Conservation (phyloP, 2,888 invertebrate genomes). For the Nemurella pictetii region DNA sequence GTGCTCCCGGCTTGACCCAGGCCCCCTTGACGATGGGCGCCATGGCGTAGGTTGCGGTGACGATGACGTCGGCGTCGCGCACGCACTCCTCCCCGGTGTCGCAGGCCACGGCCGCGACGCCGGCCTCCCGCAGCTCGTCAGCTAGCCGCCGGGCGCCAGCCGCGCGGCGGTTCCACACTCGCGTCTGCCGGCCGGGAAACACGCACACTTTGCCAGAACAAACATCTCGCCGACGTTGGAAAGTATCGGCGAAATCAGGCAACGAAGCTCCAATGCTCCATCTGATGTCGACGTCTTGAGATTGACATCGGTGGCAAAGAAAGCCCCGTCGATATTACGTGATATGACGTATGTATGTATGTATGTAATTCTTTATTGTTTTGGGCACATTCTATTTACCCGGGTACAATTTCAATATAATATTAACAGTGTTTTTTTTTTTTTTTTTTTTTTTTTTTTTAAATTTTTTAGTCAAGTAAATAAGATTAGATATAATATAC, state of each 20-base stretch:
- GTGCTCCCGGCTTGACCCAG: constrained; percentile 60
- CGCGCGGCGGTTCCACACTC: constrained; percentile 59
- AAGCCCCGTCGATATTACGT: no score
- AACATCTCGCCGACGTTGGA: no score
- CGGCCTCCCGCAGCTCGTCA: constrained; percentile 46
- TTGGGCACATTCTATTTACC: no score
- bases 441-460: no score
- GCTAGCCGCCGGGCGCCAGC: constrained; percentile 49
- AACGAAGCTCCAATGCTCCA: background rate
- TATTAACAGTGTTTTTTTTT: no score
- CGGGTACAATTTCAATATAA: no score
- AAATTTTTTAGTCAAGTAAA: no score
- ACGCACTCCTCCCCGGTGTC: constrained; percentile 56
- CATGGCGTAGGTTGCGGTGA: constrained; percentile 60
- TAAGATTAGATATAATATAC: no score
- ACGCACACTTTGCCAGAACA: background rate
- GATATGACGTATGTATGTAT: no score
- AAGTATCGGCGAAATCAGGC: no score
- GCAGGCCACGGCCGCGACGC: constrained; percentile 45
- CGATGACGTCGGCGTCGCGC: constrained; percentile 62
- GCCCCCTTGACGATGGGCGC: constrained; percentile 56
- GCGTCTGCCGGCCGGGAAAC: constrained; percentile 48
- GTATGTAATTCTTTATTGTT: no score
- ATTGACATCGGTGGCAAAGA: no score
- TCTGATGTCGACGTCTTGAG: background rate